Evolutionary conservation across 1,140 invertebrate genomes (phyloP), one percentile per base, ranked within the genome.

Genomic region (Caenorhabditis brenneri): DNA sequence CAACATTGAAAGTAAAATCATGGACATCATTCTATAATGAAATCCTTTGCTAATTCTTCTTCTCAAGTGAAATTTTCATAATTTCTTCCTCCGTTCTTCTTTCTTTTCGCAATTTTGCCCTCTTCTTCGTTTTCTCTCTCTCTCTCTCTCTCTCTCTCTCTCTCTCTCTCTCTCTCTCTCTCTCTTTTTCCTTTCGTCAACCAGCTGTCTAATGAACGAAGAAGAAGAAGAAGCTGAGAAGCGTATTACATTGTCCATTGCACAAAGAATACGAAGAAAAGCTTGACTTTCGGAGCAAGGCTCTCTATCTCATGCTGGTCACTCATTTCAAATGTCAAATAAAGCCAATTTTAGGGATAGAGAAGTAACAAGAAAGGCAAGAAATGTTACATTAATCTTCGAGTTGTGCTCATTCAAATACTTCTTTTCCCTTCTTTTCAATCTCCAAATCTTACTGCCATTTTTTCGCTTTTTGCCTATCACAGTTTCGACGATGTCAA

Each of bases 141-240:
- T 80, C n/a, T 80, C 79, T 53, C 24, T 24, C 39, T 80, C 48
- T 33, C 24, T 79, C 36, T 46, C 12, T 74, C 31, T 74, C 22
- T 16, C 3, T 5, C 5, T 80, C 79, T 53, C 24, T 80, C 79
- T 53, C 24, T 24, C 39, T 80, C 48, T 33, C 24, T 79, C 36
- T 46, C 12, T 74, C 31, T 74, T 24, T 16, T 6, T 5, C 5
- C 39, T 48, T n/a, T 29, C 19, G 19, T 48, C 46, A 51, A 33
- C 78, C 46, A 51, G 46, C 78, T 55, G 51, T 80, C 51, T 55
- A 51, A 80, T 80, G 46, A 80, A 74, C 65, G 65, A 74, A 74
- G 65, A 39, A 74, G 36, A 74, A 42, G 36, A 74, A 74, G 36
- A 65, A 65, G 58, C 29, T 27, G 58, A 42, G 33, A 42, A 4